Conservation (phyloP, 2,888 invertebrate genomes). For the Chrysolina oricalcia region DNA sequence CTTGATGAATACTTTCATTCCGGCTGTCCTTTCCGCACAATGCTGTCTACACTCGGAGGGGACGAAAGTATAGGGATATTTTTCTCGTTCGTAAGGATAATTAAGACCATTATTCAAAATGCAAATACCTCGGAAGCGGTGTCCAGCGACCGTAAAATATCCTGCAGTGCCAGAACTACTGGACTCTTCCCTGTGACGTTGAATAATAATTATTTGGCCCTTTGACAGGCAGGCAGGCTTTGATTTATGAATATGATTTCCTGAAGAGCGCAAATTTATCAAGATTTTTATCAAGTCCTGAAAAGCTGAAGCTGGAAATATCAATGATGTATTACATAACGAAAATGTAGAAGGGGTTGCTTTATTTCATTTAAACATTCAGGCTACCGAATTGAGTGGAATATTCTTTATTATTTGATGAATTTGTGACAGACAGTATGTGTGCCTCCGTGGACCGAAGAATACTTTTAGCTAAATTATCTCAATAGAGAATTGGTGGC, state of each 20-base stretch:
- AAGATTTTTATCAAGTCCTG: constrained; percentile 30
- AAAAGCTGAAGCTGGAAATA: constrained; percentile 25
- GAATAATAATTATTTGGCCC: constrained; percentile 69
- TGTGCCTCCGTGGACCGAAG: too few relatives aligned
- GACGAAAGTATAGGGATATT: constrained; percentile 40
- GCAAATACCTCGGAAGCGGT: constrained; percentile 54
- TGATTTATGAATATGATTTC: constrained; percentile 52
- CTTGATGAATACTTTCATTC: constrained; percentile 30
- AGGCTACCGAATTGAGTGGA: too few relatives aligned
- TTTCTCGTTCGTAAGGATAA: constrained; percentile 52
- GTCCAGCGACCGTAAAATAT: constrained; percentile 54
- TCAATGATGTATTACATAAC: constrained; percentile 9
- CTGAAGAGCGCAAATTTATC: constrained; percentile 32
- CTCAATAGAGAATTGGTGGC: too few relatives aligned
- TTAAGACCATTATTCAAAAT: constrained; percentile 54
- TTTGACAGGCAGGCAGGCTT: constrained; percentile 61
- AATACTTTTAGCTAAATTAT: too few relatives aligned
- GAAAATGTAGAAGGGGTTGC: constrained; percentile 5
- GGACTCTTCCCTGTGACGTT: constrained; percentile 65
- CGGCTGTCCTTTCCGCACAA: constrained; percentile 10
- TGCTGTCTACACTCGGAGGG: constrained; percentile 22
- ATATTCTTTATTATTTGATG: too few relatives aligned
- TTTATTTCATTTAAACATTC: not conserved
- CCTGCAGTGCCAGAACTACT: constrained; percentile 51
- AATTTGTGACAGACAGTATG: too few relatives aligned